Conservation (phyloP, 2,797 vertebrate genomes). For the Helarctos malayanus region DNA sequence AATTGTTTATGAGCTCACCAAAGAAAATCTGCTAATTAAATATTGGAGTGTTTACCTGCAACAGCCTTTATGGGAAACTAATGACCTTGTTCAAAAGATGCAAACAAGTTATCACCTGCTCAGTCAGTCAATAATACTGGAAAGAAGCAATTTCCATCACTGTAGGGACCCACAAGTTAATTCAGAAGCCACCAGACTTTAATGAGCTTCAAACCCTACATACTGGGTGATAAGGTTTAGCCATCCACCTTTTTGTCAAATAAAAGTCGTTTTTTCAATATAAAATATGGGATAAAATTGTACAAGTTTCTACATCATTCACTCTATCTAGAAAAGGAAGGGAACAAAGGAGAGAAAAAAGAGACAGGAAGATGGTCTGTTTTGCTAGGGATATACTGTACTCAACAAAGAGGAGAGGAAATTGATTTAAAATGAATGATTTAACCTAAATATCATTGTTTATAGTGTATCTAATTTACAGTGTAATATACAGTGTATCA, state of each 20-base stretch:
- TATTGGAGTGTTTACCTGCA: slow-evolving; percentile 85
- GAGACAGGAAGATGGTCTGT: not conserved
- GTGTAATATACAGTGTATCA: not conserved
- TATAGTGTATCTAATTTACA: not conserved
- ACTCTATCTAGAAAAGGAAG: not conserved
- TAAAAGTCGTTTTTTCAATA: slow-evolving; percentile 69
- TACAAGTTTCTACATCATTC: not conserved
- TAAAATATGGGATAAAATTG: slow-evolving; percentile 44
- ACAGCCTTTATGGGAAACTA: slow-evolving; percentile 84
- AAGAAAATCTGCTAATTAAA: slow-evolving; percentile 82
- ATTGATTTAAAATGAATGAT: not conserved
- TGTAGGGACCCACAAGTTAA: slow-evolving; percentile 86
- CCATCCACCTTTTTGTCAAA: slow-evolving; percentile 71
- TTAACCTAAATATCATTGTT: slow-evolving; percentile 48
- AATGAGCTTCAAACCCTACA: slow-evolving; percentile 86
- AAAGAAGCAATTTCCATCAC: slow-evolving; percentile 89
- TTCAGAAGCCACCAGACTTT: slow-evolving; percentile 86
- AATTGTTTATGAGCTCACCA: slow-evolving; percentile 63
- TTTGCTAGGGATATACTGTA: not conserved
- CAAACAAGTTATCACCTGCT: slow-evolving; percentile 85
- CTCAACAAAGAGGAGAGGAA: not conserved
- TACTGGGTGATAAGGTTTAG: slow-evolving; percentile 81
- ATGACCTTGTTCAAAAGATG: slow-evolving; percentile 86
- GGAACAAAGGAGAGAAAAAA: not conserved
- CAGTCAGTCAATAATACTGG: slow-evolving; percentile 87